Percentiles rank a stretch among this genome's conserved stretches.
Conservation (phyloP, 2,113 vertebrate genomes). For the Ceratotherium simum region DNA sequence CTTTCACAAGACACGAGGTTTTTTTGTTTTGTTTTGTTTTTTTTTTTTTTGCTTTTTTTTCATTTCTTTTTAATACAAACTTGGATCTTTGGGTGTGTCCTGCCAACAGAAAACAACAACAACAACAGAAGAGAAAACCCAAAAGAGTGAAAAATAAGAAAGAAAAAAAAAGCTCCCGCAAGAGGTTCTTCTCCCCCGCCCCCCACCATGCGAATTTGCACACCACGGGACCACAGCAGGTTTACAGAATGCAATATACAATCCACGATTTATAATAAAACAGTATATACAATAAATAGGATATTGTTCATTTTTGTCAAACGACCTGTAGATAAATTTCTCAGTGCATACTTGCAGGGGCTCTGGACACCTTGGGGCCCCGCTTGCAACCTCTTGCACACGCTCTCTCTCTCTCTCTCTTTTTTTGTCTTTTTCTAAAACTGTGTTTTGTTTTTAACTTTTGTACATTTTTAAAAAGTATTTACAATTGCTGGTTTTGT, state of each 20-base stretch:
- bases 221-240: conserved; percentile 91
- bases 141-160: conserved; percentile 81
- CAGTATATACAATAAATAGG: conserved; percentile 92
- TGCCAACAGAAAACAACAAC: conserved; percentile 86
- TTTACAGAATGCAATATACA: conserved; percentile 91
- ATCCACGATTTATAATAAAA: conserved; percentile 92
- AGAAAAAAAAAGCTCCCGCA: conserved; percentile 81
- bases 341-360: conserved; percentile 89
- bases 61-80: conserved; percentile 87
- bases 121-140: conserved; percentile 85
- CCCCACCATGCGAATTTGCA: conserved; percentile 88
- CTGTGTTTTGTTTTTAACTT: conserved; percentile 83
- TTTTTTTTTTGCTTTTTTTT: conserved; percentile 79
- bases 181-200: conserved; percentile 81
- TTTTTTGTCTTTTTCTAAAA: conserved; percentile 85
- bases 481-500: conserved; percentile 99
- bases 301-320: conserved; percentile 87
- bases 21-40: conserved; percentile 30
- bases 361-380: conserved; percentile 81
- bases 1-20: conserved; percentile 75
- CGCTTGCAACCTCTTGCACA: conserved; percentile 82
- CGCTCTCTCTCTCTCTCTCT: conserved; percentile 75
- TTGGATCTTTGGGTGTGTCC: conserved; percentile 88
- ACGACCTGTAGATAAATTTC: conserved; percentile 88
- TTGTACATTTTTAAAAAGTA: conserved; percentile 88